These are phyloP conservation scores for Suricata suricatta DNA, from an alignment of 2,113 vertebrate genomes.

Conservation along the genomic window DNA sequence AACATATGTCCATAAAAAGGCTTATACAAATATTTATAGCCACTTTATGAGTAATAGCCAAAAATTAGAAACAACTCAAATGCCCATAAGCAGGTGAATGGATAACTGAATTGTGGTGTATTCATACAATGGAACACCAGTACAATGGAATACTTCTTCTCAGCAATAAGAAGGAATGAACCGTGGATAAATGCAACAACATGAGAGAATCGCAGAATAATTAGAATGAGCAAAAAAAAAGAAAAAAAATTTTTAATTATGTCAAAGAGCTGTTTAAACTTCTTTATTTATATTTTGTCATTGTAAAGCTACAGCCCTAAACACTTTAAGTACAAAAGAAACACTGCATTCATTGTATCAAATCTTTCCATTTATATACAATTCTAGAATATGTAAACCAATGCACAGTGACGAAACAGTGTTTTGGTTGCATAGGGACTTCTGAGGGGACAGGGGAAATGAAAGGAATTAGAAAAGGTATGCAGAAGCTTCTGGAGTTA, in stretches of 20 bases:
- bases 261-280: neutral
- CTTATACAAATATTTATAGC: neutral
- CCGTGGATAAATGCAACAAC: neutral
- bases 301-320: neutral
- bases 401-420: neutral
- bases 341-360: neutral
- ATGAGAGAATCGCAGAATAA: neutral
- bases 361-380: neutral
- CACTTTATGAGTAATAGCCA: neutral
- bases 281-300: neutral
- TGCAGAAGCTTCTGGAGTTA: neutral
- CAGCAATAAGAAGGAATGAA: neutral
- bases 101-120: neutral
- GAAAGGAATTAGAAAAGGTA: neutral
- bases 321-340: neutral
- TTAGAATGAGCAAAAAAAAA: neutral
- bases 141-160: neutral
- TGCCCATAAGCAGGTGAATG: neutral
- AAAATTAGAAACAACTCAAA: neutral
- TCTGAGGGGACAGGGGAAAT: rapidly evolving
- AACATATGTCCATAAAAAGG: neutral
- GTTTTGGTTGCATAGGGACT: neutral
- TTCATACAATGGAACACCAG: neutral
- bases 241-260: neutral
- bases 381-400: neutral